Percentiles rank a stretch among this genome's conserved stretches.
phyloP scores from a whole-genome alignment of 2,113 vertebrate species.

The Typhlomys cinereus region DNA sequence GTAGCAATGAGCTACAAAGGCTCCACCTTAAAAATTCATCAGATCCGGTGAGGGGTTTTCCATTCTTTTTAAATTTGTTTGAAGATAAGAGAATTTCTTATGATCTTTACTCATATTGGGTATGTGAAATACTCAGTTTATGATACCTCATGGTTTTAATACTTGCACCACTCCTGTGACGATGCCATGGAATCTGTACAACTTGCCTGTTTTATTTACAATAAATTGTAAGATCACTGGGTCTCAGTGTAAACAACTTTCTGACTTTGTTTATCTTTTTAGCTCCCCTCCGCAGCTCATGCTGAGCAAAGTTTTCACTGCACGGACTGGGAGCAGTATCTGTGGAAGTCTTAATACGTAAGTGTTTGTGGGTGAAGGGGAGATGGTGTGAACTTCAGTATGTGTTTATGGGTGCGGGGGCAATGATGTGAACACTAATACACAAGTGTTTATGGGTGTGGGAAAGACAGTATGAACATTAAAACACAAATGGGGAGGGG shows the following conservation, averaged over 20 bases:
- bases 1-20: constrained; percentile 99
- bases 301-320: constrained; percentile 99
- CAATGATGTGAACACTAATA: no score
- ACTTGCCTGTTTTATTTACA: constrained; percentile 25
- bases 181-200: constrained; percentile 23
- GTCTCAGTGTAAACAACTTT: constrained; percentile 39
- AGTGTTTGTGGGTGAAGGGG: constrained; percentile 76
- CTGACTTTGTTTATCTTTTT: constrained; percentile 55
- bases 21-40: constrained; percentile 98
- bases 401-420: no score
- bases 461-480: no score
- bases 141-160: not conserved
- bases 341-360: constrained; percentile 99
- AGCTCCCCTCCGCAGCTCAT: constrained; percentile 98
- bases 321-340: constrained; percentile 95
- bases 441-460: no score
- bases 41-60: constrained; percentile 91
- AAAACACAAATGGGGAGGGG: no score
- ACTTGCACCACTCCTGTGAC: not conserved
- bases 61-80: constrained; percentile 39
- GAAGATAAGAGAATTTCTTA: constrained; percentile 39
- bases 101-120: not conserved
- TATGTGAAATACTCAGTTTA: not conserved
- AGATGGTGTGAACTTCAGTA: no score
- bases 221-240: not conserved